Evolutionary conservation across 1,140 invertebrate species (phyloP), one percentile per base, ranked within the genome.

Genomic region (Megalopta genalis): DNA sequence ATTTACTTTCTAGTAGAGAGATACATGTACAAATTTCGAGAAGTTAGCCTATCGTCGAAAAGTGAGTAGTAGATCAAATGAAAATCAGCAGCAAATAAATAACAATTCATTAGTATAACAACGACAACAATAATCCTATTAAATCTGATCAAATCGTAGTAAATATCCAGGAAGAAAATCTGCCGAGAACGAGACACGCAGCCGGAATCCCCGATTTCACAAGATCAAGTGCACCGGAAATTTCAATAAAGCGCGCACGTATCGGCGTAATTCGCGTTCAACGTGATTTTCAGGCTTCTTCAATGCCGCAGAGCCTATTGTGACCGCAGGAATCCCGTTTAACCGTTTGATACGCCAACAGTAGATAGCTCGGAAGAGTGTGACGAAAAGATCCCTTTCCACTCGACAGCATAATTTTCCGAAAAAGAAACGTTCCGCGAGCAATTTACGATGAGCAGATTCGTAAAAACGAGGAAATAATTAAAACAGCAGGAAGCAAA

Each of bases 201-300:
- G 37, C 21, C 6, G 16, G 8, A 39, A n/a, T n/a, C 9, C 54
- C 23, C 23, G 59, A 59, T 37, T n/a, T 21, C 7, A 68, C 37
- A 67, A 46, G 37, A 23, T 25, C 12, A 68, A 75, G 37, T 46
- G 10, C 52, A 18, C 73, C n/a, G 73, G 73, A 75, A 68, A 21
- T 10, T 12, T 66, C 37, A 67, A 66, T 75, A 39, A 66, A 57
- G 49, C 7, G 16, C 6, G 12, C 32, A 9, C 62, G 72, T 39
- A 39, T 42, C 18, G 42, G 14, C 37, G 32, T 10, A 57, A 75
- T 57, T 66, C 49, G 10, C 21, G 18, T 7, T 49, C 8, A 3
- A 57, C 39, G n/a, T 16, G 52, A 68, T 75, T 59, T 54, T 3
- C 25, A 10, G 7, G 3, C 3, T 21, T n/a, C 0, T 49, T 27